Conservation (phyloP, 2,797 vertebrate genomes). For the Acanthiza pusilla region DNA sequence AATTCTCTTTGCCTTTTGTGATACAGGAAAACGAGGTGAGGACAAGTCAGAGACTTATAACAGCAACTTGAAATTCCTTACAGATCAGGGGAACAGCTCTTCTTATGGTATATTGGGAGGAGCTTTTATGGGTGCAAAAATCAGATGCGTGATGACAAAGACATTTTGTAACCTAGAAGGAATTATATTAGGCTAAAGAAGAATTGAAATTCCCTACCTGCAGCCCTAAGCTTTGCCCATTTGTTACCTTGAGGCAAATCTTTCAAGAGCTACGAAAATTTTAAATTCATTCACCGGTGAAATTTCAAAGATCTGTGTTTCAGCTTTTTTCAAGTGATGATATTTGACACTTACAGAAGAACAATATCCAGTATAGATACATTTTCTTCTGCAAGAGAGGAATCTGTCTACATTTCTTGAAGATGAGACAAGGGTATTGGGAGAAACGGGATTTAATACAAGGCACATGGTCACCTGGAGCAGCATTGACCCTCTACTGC, state of each 20-base stretch:
- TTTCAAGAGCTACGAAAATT: background rate
- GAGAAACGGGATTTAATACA: background rate
- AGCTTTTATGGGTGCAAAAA: background rate
- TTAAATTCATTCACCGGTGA: background rate
- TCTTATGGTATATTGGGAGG: background rate
- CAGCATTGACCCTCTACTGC: background rate
- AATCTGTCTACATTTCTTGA: background rate
- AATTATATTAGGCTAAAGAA: background rate
- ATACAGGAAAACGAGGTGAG: accelerated
- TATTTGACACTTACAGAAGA: background rate
- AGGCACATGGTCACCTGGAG: background rate
- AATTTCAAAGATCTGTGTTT: background rate
- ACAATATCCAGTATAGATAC: background rate
- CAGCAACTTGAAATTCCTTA: background rate
- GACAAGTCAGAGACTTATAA: background rate
- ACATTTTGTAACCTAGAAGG: background rate
- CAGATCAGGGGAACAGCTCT: background rate
- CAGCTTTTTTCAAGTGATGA: background rate
- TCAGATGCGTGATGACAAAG: background rate
- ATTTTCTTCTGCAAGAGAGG: background rate
- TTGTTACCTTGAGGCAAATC: background rate
- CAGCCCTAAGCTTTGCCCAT: background rate
- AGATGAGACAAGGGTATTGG: background rate
- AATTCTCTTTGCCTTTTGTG: background rate
- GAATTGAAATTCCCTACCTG: background rate